Evolutionary conservation across 2,113 vertebrate species (phyloP).

Genomic region (Phaetusa simplex): DNA sequence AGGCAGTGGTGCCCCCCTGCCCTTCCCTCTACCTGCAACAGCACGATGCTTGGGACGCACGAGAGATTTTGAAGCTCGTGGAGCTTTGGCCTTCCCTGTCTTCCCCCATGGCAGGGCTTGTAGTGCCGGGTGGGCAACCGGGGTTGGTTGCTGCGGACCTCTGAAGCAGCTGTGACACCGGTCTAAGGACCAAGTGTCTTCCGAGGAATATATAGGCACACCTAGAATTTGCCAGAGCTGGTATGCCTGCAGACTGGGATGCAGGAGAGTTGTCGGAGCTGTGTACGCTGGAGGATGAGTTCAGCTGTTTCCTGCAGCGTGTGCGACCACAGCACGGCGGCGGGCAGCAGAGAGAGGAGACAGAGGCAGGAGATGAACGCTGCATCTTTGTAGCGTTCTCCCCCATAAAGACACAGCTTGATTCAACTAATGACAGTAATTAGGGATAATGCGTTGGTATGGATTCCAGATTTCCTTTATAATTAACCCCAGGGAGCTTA

Average conservation of each 20-base stretch:
- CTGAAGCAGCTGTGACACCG: background rate
- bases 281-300: background rate
- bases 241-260: background rate
- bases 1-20: background rate
- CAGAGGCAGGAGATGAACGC: background rate
- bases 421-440: background rate
- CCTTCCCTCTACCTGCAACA: background rate
- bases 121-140: background rate
- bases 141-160: background rate
- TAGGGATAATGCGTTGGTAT: background rate
- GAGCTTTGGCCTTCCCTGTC: background rate
- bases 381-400: accelerated
- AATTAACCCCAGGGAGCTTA: background rate
- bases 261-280: background rate
- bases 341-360: background rate
- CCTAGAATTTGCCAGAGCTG: background rate
- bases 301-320: background rate
- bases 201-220: background rate
- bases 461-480: background rate
- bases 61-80: background rate
- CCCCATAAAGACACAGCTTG: background rate
- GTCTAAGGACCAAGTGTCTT: accelerated
- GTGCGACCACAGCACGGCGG: background rate
- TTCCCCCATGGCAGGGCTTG: background rate
- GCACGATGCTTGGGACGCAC: accelerated